Evolutionary conservation across 2,888 invertebrate genomes (phyloP), one percentile per base, ranked within the genome.

Genomic region (Corbicula japonica): DNA sequence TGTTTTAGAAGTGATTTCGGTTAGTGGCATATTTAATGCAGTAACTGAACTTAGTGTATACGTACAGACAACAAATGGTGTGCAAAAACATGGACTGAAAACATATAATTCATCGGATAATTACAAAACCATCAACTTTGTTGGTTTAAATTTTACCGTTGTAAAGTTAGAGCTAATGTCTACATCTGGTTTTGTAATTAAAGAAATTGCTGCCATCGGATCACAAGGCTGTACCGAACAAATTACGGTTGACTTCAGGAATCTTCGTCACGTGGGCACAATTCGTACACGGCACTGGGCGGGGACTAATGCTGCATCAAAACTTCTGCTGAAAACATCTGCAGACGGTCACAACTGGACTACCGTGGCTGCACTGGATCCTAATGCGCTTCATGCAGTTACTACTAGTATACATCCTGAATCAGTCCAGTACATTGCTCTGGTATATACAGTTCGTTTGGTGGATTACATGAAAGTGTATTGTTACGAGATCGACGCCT

Each of bases 401-500:
- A 77, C 56, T 6, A 84, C 86, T 15, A 58, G 35, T 34, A n/a
- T 88, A 1, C 63, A 74, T 1, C 61, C 76, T 8, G 23, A 10
- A 8, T 32, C 30, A 18, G 68, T 56, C 3, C 72, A 81, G 26
- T 88, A 76, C 38, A 81, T 88, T 10, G 61, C 69, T 28, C 54
- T 88, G 10, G 65, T 71, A 54, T 87, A 88, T 56, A 56, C 60
- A 6, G 61, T 85, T 0, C 50, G 44, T 6, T 50, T 71, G n/a
- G 34, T 52, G 34, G 74, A 84, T 32, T 84, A 84, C 65, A 75
- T 76, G 4, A 83, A 87, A 26, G 84, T 86, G 1, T 88, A 84
- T 38, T 84, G 85, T 23, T 88, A 78, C 75, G 88, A 88, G 69
- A 70, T 88, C 8, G 87, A 88, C 35, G 86, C 86, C 3, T 88